Base-by-base conservation (phyloP, 2,888 invertebrate species). In the Philereme vetulata region DNA sequence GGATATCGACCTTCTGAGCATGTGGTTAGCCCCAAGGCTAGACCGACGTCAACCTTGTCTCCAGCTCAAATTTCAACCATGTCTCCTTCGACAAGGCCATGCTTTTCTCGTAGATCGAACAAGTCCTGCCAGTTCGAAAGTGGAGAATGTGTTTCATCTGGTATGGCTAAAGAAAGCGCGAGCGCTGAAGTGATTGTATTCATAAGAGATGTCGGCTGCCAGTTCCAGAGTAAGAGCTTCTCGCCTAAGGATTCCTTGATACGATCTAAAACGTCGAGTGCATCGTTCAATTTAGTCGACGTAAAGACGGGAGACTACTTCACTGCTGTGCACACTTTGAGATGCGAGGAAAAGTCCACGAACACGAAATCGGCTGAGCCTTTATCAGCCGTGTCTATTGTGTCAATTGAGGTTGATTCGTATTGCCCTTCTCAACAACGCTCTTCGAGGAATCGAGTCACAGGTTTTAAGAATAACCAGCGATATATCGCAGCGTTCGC, bases 201-300 rank as follows among this genome's bases (percentile, higher is more conserved):
- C 60, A 86, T 91, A 40, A 83, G 90, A 72, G 90, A 91, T 64
- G 90, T 90, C 6, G 90, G 90, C 5, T 91, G 90, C 67, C 91
- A 91, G 65, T 90, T 89, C 65, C 72, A 78, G 63, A 79, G 77
- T 57, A 85, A 81, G 71, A 71, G 36, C 9, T 68, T 62, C 62
- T 71, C 74, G 3, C 76, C 74, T 0, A 76, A 72, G 55, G 76
- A 75, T 58, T 81, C 80, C 35, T 9, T 74, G 33, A 56, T 76
- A 34, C 76, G 75, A 49, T 72, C 77, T 5, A 84, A 82, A 68
- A 68, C 67, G 40, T 88, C 85, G 3, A 85, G 80, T 62, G 72
- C 72, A 8, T 83, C 81, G 10, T 81, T 81, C 63, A 79, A 86
- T 59, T 73, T 74, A 32, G 66, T 67, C 36, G 70, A 80, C 49